Base-by-base conservation (phyloP, 2,797 vertebrate species). In the Eupleurogrammus muticus region DNA sequence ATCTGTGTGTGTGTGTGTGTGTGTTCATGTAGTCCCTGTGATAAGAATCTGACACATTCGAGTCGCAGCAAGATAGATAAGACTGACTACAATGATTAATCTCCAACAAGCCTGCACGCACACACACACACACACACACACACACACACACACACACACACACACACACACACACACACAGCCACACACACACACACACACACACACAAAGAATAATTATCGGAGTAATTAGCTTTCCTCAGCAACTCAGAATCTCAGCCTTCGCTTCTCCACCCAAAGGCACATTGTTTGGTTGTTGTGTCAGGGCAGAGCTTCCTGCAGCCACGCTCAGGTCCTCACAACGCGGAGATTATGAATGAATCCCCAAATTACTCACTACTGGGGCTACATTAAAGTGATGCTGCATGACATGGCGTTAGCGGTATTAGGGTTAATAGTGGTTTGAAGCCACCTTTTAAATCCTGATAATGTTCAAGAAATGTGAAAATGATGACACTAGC, bases 161-260 rank as follows among this genome's bases (percentile, higher is more conserved):
- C 53, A 54, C 59, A 38, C 28, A 3, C 28, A 28, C 28, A 28
- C 28, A 17, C 16, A 17, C 46, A 61, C 23, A 34, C 66, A 70
- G 49, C 53, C 52, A 21, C 24, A 67, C 49, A 55, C 42, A 60
- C 49, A 65, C 53, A 68, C n/a, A 46, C 48, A 60, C 57, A 58
- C 69, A 56, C 80, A 71, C 35, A 21, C 73, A 54, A 47, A 58
- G 77, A 79, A 86, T 90, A 89, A 90, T 90, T 85, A 90, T 84
- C 72, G 61, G 80, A 78, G 81, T 89, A 89, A 92, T 91, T 90
- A 90, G 85, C 89, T 82, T 88, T 69, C n/a, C 87, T 87, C 89
- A 88, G 90, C 89, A 89, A 81, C 80, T 86, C 73, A 72, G 77
- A 91, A 83, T 90, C 87, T 88, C 83, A 80, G 87, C 82, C 62